Evolutionary conservation across 2,113 vertebrate genomes (phyloP).

Genomic region (Tenrec ecaudatus): DNA sequence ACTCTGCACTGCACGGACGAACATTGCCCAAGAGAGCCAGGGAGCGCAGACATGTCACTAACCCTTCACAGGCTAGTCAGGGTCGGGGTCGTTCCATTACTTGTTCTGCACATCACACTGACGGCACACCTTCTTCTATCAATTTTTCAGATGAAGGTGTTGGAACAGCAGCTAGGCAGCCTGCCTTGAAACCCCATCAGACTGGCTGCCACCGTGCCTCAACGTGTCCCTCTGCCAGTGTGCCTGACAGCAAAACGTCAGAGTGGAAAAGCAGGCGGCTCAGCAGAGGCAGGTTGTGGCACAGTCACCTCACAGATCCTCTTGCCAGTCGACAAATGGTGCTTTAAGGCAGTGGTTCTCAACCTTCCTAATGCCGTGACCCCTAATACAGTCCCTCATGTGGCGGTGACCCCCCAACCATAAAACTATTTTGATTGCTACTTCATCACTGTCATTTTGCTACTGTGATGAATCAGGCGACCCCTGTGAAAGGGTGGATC

Average conservation of each 20-base stretch:
- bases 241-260: not conserved
- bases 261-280: constrained; percentile 6
- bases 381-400: no score
- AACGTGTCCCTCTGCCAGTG: not conserved
- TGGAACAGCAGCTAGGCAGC: not conserved
- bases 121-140: not conserved
- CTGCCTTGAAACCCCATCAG: not conserved
- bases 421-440: no score
- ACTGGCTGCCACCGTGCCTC: not conserved
- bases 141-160: not conserved
- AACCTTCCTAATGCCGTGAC: no score
- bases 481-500: no score
- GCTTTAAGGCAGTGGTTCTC: no score
- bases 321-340: not conserved
- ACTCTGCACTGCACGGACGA: not conserved
- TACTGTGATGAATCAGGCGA: no score
- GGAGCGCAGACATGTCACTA: not conserved
- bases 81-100: not conserved
- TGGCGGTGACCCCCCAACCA: no score
- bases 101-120: not conserved
- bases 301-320: constrained; percentile 56
- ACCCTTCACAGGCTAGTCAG: not conserved
- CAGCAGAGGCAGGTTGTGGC: constrained; percentile 2
- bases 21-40: not conserved
- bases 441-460: no score